Evolutionary conservation across 2,113 vertebrate species (phyloP).

Genomic region (Colossoma macropomum): DNA sequence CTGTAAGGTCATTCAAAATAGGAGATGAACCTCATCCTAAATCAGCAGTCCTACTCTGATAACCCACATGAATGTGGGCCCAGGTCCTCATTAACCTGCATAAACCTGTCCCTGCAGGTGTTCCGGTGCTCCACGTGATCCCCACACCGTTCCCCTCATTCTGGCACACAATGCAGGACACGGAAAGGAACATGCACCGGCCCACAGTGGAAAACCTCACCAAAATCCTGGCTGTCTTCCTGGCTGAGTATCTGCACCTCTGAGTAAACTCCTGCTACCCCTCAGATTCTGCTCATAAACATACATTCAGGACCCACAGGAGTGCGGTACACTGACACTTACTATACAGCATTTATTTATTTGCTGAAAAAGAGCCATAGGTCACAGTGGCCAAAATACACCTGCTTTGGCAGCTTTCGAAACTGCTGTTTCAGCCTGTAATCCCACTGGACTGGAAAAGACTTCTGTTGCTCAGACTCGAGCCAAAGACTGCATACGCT

Average conservation of each 20-base stretch:
- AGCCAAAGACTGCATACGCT: neutral
- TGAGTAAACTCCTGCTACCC: slow-evolving; percentile 49
- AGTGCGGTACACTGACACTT: neutral
- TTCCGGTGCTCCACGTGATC: slow-evolving; percentile 87
- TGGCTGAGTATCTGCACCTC: slow-evolving; percentile 85
- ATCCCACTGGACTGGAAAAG: neutral
- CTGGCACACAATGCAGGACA: slow-evolving; percentile 88
- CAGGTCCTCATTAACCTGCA: neutral
- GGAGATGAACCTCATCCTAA: no score
- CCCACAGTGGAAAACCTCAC: slow-evolving; percentile 87
- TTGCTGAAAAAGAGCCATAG: slow-evolving; percentile 49
- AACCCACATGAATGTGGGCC: no score
- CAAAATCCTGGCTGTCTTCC: slow-evolving; percentile 82
- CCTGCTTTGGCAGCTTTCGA: slow-evolving; percentile 10
- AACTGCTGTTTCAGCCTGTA: neutral
- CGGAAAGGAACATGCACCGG: slow-evolving; percentile 83
- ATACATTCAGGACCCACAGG: neutral
- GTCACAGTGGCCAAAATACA: neutral
- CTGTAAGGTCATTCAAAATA: no score
- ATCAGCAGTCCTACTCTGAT: no score
- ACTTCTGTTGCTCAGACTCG: neutral
- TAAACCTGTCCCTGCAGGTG: slow-evolving; percentile 68
- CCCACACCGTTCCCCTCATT: slow-evolving; percentile 88
- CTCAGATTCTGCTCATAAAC: neutral
- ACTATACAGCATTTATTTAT: slow-evolving; percentile 10